Evolutionary conservation across 2,113 vertebrate species (phyloP).

Genomic region (Miniopterus natalensis): DNA sequence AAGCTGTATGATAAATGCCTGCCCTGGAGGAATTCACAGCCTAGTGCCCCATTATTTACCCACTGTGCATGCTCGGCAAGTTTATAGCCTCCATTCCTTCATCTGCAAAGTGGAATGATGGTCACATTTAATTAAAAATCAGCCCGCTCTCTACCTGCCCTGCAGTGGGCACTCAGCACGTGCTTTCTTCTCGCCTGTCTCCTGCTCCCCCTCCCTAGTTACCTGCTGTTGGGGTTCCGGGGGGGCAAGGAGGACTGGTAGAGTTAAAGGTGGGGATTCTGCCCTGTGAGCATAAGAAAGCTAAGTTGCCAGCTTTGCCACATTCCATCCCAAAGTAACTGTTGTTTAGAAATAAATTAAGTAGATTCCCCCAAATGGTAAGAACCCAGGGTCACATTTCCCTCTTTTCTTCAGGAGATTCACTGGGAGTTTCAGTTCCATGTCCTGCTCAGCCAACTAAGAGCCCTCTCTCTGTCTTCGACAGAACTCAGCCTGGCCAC

Average conservation of each 20-base stretch:
- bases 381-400: not conserved
- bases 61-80: not conserved
- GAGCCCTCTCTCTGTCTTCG: not conserved
- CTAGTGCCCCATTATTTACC: not conserved
- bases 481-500: no score
- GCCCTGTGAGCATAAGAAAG: not conserved
- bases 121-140: not conserved
- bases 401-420: not conserved
- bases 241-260: not conserved
- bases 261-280: not conserved
- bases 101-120: not conserved
- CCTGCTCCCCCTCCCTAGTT: no score
- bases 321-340: not conserved
- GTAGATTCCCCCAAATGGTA: not conserved
- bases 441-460: not conserved
- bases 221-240: not conserved
- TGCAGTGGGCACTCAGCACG: not conserved
- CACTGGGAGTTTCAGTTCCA: accelerated
- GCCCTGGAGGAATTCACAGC: not conserved
- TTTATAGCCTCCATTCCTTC: not conserved
- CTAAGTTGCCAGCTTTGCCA: not conserved
- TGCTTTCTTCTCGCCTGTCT: not conserved
- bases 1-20: not conserved
- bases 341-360: not conserved
- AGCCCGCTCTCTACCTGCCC: not conserved